A percentile compares a stretch with the other conserved stretches of the same genome.
phyloP scores from a whole-genome alignment of 2,797 vertebrate species.

The Argyrosomus regius region DNA sequence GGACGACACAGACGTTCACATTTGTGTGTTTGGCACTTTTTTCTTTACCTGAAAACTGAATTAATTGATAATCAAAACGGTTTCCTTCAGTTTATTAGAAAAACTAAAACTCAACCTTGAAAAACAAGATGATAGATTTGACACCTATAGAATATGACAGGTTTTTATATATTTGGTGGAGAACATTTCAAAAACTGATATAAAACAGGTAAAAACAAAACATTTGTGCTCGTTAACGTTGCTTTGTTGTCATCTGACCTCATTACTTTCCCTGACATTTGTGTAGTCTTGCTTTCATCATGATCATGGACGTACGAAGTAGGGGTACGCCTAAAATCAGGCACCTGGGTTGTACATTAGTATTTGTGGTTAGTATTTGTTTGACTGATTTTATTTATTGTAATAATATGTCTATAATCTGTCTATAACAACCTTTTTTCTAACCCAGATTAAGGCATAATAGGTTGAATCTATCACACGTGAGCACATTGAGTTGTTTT shows the following conservation, averaged over 20 bases:
- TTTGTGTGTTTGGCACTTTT: neutral
- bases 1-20: neutral
- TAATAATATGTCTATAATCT: too few relatives aligned
- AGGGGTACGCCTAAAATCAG: too few relatives aligned
- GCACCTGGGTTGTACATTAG: too few relatives aligned
- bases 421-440: too few relatives aligned
- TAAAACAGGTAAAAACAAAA: neutral
- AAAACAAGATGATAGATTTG: neutral
- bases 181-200: neutral
- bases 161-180: neutral
- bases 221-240: neutral
- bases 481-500: too few relatives aligned
- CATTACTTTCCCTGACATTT: neutral
- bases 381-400: too few relatives aligned
- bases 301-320: too few relatives aligned
- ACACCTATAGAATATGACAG: neutral
- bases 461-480: too few relatives aligned
- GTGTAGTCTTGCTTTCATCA: neutral
- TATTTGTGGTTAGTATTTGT: too few relatives aligned
- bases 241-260: constrained; percentile 19
- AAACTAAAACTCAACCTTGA: neutral
- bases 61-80: neutral
- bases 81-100: neutral
- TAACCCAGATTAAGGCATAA: too few relatives aligned
- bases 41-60: neutral